Evolutionary conservation across 2,113 vertebrate species (phyloP).

Genomic region (Poecile atricapillus): DNA sequence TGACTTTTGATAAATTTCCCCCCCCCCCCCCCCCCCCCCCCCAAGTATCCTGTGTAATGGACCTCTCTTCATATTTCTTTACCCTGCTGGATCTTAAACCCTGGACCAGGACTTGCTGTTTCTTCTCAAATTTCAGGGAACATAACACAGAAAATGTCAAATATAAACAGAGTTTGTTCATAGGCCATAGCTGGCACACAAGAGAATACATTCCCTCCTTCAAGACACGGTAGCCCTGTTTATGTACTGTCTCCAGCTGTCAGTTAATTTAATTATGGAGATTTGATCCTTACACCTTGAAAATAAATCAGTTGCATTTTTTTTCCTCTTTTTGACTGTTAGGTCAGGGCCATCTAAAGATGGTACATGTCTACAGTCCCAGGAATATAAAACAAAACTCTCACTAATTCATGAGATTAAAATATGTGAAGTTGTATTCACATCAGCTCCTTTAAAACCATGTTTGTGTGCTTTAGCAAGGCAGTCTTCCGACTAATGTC

Average conservation of each 20-base stretch:
- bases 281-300: neutral
- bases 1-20: no score
- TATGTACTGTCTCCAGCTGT: neutral
- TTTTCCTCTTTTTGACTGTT: neutral
- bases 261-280: neutral
- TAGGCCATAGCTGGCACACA: neutral
- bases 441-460: neutral
- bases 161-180: neutral
- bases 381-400: neutral
- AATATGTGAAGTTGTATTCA: neutral
- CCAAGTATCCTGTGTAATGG: neutral
- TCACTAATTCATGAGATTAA: neutral
- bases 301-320: neutral
- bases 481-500: neutral
- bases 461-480: slow-evolving; percentile 5
- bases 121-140: neutral
- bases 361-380: neutral
- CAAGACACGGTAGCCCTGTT: neutral
- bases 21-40: no score
- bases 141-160: neutral
- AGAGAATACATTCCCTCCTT: neutral
- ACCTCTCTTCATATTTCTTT: neutral
- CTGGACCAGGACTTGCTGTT: neutral
- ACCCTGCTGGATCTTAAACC: neutral
- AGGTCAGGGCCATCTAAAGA: neutral